Conservation (phyloP, 2,797 vertebrate species). For the Notolepis coatsorum region DNA sequence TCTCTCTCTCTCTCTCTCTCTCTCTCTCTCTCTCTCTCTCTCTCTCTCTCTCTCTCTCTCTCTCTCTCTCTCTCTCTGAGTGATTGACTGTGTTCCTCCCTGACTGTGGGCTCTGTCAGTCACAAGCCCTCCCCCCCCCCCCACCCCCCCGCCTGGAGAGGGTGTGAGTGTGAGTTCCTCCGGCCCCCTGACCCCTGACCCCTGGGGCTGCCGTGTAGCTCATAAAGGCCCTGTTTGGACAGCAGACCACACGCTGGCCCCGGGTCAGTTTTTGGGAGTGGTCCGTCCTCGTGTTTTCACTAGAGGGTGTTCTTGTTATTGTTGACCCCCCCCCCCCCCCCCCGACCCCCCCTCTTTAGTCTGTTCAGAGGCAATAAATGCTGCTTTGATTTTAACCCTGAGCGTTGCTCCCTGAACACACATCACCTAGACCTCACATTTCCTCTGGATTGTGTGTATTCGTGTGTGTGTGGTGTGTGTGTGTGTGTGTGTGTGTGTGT, state of each 20-base stretch:
- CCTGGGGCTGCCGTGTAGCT: constrained; percentile 43
- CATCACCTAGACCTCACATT: neutral
- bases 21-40: too few relatives aligned
- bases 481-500: too few relatives aligned
- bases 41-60: too few relatives aligned
- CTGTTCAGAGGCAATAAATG: constrained; percentile 1
- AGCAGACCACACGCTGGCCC: constrained; percentile 55
- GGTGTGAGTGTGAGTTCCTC: constrained; percentile 69
- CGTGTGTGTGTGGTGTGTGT: constrained; percentile 16
- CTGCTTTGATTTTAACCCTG: constrained; percentile 5
- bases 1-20: too few relatives aligned
- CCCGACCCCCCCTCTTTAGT: too few relatives aligned
- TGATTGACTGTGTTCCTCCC: constrained; percentile 27
- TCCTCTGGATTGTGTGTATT: constrained; percentile 7
- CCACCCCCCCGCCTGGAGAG: constrained; percentile 32
- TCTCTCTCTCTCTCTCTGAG: constrained; percentile 32
- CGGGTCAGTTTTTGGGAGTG: constrained; percentile 43
- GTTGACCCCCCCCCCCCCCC: constrained; percentile 17
- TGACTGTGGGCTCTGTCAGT: constrained; percentile 59
- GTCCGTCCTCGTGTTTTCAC: constrained; percentile 48
- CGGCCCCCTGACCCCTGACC: constrained; percentile 67
- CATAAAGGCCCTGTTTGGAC: constrained; percentile 59
- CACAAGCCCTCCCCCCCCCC: constrained; percentile 53
- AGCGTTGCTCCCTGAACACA: constrained; percentile 2
- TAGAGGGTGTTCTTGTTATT: constrained; percentile 34